These are phyloP conservation scores for Idaea biselata DNA, from an alignment of 2,888 invertebrate genomes.

Conservation along the genomic window DNA sequence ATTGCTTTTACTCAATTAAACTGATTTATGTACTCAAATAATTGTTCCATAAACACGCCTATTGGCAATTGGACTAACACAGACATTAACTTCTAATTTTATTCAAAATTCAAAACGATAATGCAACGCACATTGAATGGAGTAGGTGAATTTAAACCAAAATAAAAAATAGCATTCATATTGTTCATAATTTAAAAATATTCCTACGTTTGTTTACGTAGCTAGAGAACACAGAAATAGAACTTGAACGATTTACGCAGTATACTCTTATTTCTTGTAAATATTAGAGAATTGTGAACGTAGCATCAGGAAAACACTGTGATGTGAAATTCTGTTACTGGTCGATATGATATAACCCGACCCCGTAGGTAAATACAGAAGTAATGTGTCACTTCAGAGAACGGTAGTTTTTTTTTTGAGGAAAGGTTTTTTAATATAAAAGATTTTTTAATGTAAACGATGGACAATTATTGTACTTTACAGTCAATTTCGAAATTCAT, in stretches of 20 bases:
- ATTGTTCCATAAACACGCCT: not conserved
- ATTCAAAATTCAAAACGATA: not conserved
- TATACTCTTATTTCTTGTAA: conserved; percentile 2
- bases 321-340: conserved; percentile 44
- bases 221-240: not conserved
- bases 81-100: not conserved
- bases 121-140: not conserved
- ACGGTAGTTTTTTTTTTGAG: too few relatives aligned
- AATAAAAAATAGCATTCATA: not conserved
- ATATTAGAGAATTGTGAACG: conserved; percentile 52
- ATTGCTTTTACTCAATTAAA: not conserved
- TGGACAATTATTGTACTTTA: not conserved
- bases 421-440: too few relatives aligned
- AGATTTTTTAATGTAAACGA: too few relatives aligned
- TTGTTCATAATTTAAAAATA: not conserved
- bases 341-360: conserved; percentile 39
- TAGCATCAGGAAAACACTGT: conserved; percentile 55
- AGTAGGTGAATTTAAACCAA: not conserved
- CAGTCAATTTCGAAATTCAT: conserved; percentile 7
- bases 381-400: too few relatives aligned
- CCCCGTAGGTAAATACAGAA: too few relatives aligned
- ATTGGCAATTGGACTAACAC: not conserved
- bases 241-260: not conserved
- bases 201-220: not conserved
- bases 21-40: not conserved